phyloP scores from a whole-genome alignment of 2,888 invertebrate genomes.

The Dolichopus griseipennis region DNA sequence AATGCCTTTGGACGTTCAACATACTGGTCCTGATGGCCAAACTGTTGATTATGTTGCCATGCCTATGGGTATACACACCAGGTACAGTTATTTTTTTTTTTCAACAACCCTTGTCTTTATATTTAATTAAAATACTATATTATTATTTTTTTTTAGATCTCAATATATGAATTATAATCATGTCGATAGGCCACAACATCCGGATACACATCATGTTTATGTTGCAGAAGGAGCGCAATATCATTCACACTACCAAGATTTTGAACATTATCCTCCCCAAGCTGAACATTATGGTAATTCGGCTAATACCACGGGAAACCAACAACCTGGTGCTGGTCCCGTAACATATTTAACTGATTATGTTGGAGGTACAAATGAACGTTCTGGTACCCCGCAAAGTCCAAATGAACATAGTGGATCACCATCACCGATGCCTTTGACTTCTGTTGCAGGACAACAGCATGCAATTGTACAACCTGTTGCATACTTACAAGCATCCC shows the following conservation, averaged over 20 bases:
- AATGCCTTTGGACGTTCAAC: conserved; percentile 45
- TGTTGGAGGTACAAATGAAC: conserved; percentile 39
- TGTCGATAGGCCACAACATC: conserved; percentile 28
- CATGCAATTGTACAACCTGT: conserved; percentile 27
- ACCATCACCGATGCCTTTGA: conserved; percentile 46
- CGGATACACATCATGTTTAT: conserved; percentile 23
- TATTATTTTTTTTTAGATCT: conserved; percentile 29
- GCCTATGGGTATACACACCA: conserved; percentile 39
- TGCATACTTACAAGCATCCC: conserved; percentile 48
- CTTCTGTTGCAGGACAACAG: conserved; percentile 39
- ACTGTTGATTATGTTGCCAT: conserved; percentile 48
- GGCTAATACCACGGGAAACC: conserved; percentile 22
- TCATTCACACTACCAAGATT: conserved; percentile 48
- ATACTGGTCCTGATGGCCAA: conserved; percentile 48
- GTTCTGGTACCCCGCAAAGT: conserved; percentile 48
- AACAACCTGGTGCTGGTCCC: conserved; percentile 22
- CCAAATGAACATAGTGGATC: conserved; percentile 51
- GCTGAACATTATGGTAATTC: conserved; percentile 41
- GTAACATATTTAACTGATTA: conserved; percentile 32
- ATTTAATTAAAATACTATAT: conserved; percentile 28
- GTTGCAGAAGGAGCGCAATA: conserved; percentile 33
- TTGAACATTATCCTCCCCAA: conserved; percentile 47
- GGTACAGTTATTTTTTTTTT: conserved; percentile 14
- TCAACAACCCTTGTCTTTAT: conserved; percentile 38
- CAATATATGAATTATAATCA: conserved; percentile 45